phyloP scores from a whole-genome alignment of 2,797 vertebrate species.

The Cephalopachus bancanus region DNA sequence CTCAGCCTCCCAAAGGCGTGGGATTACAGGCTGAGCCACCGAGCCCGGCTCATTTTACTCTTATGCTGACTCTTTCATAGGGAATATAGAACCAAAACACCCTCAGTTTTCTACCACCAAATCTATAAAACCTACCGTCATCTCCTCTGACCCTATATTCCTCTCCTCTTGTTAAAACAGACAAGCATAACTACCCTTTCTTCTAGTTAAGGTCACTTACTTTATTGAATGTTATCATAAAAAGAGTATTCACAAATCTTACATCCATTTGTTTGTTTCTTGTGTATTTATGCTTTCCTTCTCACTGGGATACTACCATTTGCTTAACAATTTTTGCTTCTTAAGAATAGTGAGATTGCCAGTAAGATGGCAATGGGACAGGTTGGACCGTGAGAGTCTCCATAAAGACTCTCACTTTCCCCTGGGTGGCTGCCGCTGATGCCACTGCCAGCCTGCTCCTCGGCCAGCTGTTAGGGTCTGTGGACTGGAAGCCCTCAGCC shows the following conservation, averaged over 20 bases:
- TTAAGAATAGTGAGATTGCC: neutral
- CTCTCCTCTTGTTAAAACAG: neutral
- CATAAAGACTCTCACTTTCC: no score
- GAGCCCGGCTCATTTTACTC: neutral
- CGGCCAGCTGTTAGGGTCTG: no score
- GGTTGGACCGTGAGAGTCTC: no score
- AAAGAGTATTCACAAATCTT: neutral
- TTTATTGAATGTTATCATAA: neutral
- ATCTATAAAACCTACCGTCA: neutral
- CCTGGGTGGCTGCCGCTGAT: no score
- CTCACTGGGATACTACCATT: neutral
- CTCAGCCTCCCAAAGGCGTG: no score
- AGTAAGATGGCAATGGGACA: no score
- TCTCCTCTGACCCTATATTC: neutral
- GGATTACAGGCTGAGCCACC: no score
- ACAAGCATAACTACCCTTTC: neutral
- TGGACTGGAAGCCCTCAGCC: no score
- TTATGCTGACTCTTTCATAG: neutral
- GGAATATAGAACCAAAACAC: neutral
- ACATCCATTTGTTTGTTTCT: neutral
- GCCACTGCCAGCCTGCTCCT: no score
- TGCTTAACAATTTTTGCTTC: neutral
- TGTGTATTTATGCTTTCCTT: constrained; percentile 9
- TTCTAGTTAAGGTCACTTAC: neutral
- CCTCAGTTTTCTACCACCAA: neutral